A percentile compares a stretch with the other conserved stretches of the same genome.
Conservation (phyloP, 2,113 vertebrate species). For the Pristiophorus japonicus region DNA sequence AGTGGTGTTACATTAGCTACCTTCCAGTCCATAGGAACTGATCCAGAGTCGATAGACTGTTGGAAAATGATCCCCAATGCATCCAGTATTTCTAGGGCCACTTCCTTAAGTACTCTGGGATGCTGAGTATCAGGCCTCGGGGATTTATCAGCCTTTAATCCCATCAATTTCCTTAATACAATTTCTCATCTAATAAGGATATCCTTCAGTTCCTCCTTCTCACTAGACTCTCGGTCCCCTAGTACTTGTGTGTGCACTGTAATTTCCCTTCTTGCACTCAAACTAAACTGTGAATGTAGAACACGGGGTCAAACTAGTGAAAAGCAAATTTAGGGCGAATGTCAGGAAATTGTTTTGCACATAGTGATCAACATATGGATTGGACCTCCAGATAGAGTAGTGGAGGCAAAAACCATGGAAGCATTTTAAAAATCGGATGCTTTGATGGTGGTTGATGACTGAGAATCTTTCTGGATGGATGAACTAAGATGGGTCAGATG, state of each 20-base stretch:
- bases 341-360: neutral
- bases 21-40: too few relatives aligned
- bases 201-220: too few relatives aligned
- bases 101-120: too few relatives aligned
- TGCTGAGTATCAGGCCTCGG: too few relatives aligned
- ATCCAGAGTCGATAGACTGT: too few relatives aligned
- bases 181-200: too few relatives aligned
- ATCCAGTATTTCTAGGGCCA: too few relatives aligned
- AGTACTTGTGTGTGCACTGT: neutral
- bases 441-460: neutral
- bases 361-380: neutral
- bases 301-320: neutral
- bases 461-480: neutral
- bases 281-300: neutral
- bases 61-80: too few relatives aligned
- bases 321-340: neutral
- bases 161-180: too few relatives aligned
- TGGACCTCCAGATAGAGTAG: neutral
- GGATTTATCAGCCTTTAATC: too few relatives aligned
- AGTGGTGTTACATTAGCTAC: too few relatives aligned
- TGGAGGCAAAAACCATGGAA: neutral
- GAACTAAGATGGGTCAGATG: neutral
- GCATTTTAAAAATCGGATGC: neutral
- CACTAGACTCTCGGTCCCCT: too few relatives aligned
- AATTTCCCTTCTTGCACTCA: neutral